Evolutionary conservation across 2,113 vertebrate species (phyloP), one percentile per base, ranked within the genome.

Genomic region (Acanthisitta chloris): DNA sequence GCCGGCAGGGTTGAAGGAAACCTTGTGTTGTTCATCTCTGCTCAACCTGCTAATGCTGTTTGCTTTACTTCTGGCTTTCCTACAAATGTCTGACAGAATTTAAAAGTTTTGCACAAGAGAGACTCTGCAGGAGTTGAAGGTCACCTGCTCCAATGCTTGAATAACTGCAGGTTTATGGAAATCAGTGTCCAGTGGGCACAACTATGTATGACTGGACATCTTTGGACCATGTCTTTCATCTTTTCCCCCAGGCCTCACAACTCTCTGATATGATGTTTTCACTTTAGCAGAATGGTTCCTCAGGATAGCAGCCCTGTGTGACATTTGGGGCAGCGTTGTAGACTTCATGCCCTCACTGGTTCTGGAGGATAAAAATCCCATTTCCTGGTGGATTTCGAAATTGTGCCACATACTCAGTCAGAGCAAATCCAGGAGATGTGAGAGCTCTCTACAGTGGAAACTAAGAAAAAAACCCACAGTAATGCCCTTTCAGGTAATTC

Each of bases 401-500:
- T 19, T 7, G 29, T 59, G 51, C 83, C 72, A 81, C 49, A 73
- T 46, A 23, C 45, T 96, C 79, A 66, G n/a, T 79, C 55, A 81
- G 38, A 84, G 51, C 14, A 94, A 86, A 81, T 83, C 26, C 72
- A 64, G 40, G 70, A 92, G 67, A 82, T 88, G 62, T 88, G 88
- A 70, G 71, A 85, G 34, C 66, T 80, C 67, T 96, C 42, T 77
- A 62, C 62, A 92, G 71, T 81, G 29, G 72, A 95, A 94, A 93
- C 93, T 58, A 38, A 72, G 18, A 20, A n/a, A 45, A 17, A 34
- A 31, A 64, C 16, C 52, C 43, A 49, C 51, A 43, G 23, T 42
- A 81, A 82, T 46, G 83, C 65, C 86, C 67, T 93, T 81, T 67
- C 86, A 94, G 91, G 76, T 94, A 91, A 89, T 88, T 92, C 76